These are phyloP conservation scores for Lasioglossum lativentre DNA, from an alignment of 2,888 invertebrate genomes.

Conservation along the genomic window DNA sequence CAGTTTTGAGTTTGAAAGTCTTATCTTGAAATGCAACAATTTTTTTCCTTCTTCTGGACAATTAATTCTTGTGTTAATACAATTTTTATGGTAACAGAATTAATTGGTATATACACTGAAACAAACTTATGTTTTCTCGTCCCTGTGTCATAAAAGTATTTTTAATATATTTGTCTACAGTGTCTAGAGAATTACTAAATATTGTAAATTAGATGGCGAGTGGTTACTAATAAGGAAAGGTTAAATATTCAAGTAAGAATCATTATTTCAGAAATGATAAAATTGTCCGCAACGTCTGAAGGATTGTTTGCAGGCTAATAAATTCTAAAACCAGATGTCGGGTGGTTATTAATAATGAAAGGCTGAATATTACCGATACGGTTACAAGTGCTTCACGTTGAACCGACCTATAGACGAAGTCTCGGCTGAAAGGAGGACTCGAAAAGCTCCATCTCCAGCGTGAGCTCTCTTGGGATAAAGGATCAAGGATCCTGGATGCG, in stretches of 20 bases:
- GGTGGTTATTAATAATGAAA: not conserved
- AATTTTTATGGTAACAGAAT: not conserved
- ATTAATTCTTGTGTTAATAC: not conserved
- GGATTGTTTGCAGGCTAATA: slow-evolving; percentile 4
- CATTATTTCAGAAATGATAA: not conserved
- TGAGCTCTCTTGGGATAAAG: slow-evolving; percentile 79
- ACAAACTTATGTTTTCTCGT: not conserved
- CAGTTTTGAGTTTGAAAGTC: not conserved
- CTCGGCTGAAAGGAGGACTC: slow-evolving; percentile 76
- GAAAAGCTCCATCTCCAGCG: slow-evolving; percentile 76
- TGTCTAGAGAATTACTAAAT: not conserved
- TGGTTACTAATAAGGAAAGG: no score
- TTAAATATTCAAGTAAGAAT: no score
- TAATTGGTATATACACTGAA: not conserved
- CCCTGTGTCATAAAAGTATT: not conserved
- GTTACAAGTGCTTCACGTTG: slow-evolving; percentile 37
- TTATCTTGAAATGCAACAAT: not conserved
- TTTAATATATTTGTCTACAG: not conserved
- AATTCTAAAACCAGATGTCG: not conserved
- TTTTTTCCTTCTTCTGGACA: not conserved
- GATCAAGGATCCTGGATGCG: slow-evolving; percentile 79
- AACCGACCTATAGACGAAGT: slow-evolving; percentile 66
- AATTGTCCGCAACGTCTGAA: not conserved
- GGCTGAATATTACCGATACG: not conserved
- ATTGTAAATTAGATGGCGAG: not conserved